Evolutionary conservation across 2,888 invertebrate genomes (phyloP), one percentile per base, ranked within the genome.

Genomic region (Euzetes globulus): DNA sequence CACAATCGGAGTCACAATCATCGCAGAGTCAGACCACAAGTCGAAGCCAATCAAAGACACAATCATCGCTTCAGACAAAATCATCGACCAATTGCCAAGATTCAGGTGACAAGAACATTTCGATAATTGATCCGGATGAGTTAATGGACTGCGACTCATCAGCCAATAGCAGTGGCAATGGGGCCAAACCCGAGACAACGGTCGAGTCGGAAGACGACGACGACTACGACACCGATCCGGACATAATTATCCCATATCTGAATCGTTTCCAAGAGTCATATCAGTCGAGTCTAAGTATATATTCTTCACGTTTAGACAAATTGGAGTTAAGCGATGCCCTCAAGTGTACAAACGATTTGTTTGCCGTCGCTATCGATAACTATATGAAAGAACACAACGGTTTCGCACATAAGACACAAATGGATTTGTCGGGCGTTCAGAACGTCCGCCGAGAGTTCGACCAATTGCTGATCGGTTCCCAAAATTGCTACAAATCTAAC

Each of bases 301-400:
- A 58, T 58, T 58, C 58, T 58, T 58, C 58, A 22, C 58, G 58
- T 25, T 58, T 58, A 13, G 58, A 58, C 3, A 58, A 58, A 58
- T 22, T 58, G 22, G 58, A 58, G 58, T 58, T 58, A 58, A 58
- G 58, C 58, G 58, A 58, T 58, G 58, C 58, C 22, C 58, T 58
- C 3, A 58, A 58, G 22, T 58, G 58, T 58, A 58, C 58, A 1
- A 58, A 58, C 19, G 58, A 58, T 58, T 58, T 58, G 58, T 58
- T 58, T 25, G 25, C 58, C 19, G 58, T 58, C 25, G 58, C 58
- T 11, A 58, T 58, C 22, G 58, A 58, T 58, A 58, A 58, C 58
- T 58, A 58, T 58, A 11, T 19, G 58, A 58, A 58, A 22, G 58
- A 58, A 25, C 58, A 58, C 58, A 58, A 58, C 58, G 25, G 58